phyloP scores from a whole-genome alignment of 2,888 invertebrate genomes.

The Galerucella pusilla region DNA sequence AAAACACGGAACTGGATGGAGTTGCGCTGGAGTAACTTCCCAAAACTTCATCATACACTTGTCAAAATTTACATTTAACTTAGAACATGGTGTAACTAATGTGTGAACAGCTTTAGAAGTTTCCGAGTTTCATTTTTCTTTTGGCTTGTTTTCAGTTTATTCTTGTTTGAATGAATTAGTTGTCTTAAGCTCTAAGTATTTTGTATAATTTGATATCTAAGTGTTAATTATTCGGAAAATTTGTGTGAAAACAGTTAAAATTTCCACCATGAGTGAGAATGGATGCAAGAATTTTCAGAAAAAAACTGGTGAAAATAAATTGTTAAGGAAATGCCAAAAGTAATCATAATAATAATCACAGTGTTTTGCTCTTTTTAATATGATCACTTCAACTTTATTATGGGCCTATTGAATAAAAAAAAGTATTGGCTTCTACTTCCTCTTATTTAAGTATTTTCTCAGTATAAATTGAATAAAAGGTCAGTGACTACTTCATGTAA shows the following conservation, averaged over 20 bases:
- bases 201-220: not conserved
- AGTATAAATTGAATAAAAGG: too few relatives aligned
- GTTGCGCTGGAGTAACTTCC: not conserved
- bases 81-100: not conserved
- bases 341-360: too few relatives aligned
- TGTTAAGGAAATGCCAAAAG: too few relatives aligned
- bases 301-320: too few relatives aligned
- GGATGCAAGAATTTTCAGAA: too few relatives aligned
- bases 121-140: not conserved
- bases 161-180: not conserved
- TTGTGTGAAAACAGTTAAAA: not conserved
- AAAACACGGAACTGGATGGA: not conserved
- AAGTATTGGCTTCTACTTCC: too few relatives aligned
- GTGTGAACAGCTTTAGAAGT: not conserved
- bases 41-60: conserved; percentile 9
- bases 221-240: not conserved
- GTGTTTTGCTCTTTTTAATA: too few relatives aligned
- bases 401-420: too few relatives aligned
- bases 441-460: too few relatives aligned
- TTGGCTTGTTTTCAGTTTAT: not conserved
- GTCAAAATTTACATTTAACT: conserved; percentile 16
- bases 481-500: too few relatives aligned
- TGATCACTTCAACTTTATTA: too few relatives aligned
- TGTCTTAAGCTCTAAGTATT: not conserved
- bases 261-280: too few relatives aligned